phyloP scores from a whole-genome alignment of 2,113 vertebrate species.

The Hyperopisus bebe region DNA sequence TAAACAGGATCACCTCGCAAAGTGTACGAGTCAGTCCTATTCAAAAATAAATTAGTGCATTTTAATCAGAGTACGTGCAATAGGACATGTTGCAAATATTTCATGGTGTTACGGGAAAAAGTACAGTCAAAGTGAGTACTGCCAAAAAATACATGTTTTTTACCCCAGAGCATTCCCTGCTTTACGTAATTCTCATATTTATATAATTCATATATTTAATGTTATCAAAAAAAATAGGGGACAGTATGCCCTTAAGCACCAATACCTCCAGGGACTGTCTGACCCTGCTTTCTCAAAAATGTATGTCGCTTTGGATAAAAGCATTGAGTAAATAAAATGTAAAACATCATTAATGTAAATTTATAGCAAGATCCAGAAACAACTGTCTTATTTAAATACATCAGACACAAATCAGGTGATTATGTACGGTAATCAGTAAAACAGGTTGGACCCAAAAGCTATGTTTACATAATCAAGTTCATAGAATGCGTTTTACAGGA shows the following conservation, averaged over 20 bases:
- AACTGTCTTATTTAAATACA: neutral
- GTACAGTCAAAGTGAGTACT: neutral
- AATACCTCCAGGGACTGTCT: neutral
- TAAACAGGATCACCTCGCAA: neutral
- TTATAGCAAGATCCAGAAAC: neutral
- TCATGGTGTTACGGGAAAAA: neutral
- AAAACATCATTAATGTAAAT: neutral
- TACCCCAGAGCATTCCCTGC: neutral
- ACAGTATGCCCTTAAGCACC: neutral
- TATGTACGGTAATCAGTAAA: neutral
- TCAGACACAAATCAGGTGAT: neutral
- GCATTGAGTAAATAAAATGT: neutral
- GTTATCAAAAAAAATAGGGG: neutral
- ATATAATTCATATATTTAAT: neutral
- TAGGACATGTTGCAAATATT: neutral
- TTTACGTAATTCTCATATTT: neutral
- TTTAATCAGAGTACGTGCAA: neutral
- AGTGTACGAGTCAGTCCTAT: neutral
- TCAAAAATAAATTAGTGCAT: neutral
- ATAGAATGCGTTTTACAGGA: neutral
- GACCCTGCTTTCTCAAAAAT: neutral
- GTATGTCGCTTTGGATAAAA: neutral
- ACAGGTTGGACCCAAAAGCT: neutral
- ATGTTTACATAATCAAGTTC: neutral
- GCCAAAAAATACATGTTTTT: neutral